Conservation (phyloP, 2,797 vertebrate genomes). For the Ciconia nigra region DNA sequence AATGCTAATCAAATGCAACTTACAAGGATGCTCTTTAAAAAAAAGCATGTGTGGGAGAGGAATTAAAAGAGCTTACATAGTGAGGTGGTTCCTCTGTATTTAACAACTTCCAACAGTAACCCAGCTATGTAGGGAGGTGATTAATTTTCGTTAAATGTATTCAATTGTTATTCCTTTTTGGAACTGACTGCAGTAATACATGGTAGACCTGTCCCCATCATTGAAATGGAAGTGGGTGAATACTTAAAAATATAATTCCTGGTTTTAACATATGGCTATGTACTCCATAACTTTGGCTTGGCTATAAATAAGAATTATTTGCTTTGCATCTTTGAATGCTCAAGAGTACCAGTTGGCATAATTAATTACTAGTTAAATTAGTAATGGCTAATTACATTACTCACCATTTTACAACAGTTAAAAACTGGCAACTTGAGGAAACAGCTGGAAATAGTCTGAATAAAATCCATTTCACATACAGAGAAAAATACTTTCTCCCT, state of each 20-base stretch:
- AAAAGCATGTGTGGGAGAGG: rapidly evolving
- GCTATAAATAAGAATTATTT: not conserved
- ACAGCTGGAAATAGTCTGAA: not conserved
- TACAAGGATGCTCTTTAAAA: not conserved
- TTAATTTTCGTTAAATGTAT: not conserved
- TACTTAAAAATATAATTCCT: not conserved
- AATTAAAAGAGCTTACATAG: not conserved
- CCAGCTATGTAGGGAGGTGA: not conserved
- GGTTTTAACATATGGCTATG: not conserved
- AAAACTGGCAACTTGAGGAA: not conserved
- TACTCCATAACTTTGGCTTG: not conserved
- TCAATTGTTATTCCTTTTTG: not conserved
- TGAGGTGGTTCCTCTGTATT: not conserved
- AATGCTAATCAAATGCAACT: not conserved
- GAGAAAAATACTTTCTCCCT: not conserved
- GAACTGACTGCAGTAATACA: not conserved
- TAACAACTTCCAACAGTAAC: not conserved
- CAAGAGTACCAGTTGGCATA: not conserved
- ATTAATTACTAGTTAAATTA: not conserved
- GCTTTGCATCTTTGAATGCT: not conserved
- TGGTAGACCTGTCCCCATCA: not conserved
- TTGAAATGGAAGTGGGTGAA: not conserved
- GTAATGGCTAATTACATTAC: not conserved
- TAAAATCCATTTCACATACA: not conserved
- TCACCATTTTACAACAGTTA: not conserved